Conservation (phyloP, 2,113 vertebrate species). For the Ammodytes marinus region DNA sequence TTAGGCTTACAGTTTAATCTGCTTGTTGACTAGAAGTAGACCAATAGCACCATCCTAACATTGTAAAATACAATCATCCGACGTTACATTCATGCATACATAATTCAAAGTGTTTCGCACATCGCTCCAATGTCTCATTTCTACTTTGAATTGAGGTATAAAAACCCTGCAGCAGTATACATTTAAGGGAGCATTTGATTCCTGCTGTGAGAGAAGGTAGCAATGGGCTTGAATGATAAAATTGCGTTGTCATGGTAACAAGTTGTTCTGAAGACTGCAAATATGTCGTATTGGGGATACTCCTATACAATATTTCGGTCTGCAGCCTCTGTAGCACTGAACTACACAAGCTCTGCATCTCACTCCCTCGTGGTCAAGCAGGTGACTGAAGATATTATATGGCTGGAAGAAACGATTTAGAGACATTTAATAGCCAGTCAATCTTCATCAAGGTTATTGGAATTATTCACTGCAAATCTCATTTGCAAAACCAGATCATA, state of each 20-base stretch:
- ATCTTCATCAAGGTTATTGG: slow-evolving; percentile 59
- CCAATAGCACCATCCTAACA: slow-evolving; percentile 1
- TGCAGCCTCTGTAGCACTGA: slow-evolving; percentile 71
- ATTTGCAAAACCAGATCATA: slow-evolving; percentile 63
- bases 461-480: slow-evolving; percentile 55
- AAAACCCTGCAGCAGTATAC: slow-evolving; percentile 67
- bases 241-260: slow-evolving; percentile 88
- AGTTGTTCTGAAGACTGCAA: slow-evolving; percentile 83
- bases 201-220: slow-evolving; percentile 80
- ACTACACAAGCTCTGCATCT: slow-evolving; percentile 49
- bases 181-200: slow-evolving; percentile 76
- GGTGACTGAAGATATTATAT: slow-evolving; percentile 62
- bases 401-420: slow-evolving; percentile 71
- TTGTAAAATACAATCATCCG: slow-evolving; percentile 17
- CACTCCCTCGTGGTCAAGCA: slow-evolving; percentile 48
- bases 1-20: not conserved
- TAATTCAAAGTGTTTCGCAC: slow-evolving; percentile 33
- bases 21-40: not conserved
- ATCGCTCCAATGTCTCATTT: slow-evolving; percentile 44
- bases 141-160: slow-evolving; percentile 53
- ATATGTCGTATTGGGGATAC: slow-evolving; percentile 80
- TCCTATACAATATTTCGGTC: slow-evolving; percentile 77
- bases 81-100: slow-evolving; percentile 16
- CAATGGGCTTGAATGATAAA: slow-evolving; percentile 86
- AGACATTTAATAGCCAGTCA: slow-evolving; percentile 57